Percentiles rank a stretch among this genome's conserved stretches.
Evolutionary conservation across 2,888 invertebrate genomes (phyloP).

Genomic region (Hemithea aestivaria): DNA sequence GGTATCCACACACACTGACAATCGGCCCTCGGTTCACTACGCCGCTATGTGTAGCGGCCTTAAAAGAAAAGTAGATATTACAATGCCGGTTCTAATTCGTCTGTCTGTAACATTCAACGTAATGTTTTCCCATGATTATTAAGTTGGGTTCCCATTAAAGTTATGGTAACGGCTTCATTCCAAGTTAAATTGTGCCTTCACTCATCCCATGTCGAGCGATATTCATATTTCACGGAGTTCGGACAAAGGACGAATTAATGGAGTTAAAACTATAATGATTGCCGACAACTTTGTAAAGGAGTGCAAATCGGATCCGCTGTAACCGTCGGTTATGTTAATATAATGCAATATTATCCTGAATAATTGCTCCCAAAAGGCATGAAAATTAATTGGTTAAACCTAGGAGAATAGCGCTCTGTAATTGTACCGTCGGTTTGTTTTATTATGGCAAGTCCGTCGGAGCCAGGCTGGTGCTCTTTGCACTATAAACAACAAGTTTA

Average conservation of each 20-base stretch:
- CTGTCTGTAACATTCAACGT: no score
- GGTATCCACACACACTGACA: no score
- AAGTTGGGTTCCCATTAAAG: no score
- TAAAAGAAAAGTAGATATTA: no score
- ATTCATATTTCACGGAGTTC: constrained; percentile 15
- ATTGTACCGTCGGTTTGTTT: constrained; percentile 17
- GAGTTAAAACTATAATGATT: constrained; percentile 9
- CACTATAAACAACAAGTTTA: constrained; percentile 38
- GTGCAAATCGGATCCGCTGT: constrained; percentile 11
- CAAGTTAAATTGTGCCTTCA: not conserved
- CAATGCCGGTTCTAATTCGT: no score
- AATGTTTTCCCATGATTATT: no score
- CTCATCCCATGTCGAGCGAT: constrained; percentile 5
- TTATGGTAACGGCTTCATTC: no score
- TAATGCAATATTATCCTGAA: constrained; percentile 7
- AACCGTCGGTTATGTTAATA: constrained; percentile 14
- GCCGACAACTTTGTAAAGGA: constrained; percentile 15
- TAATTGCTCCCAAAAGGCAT: constrained; percentile 14
- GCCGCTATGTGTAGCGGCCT: no score
- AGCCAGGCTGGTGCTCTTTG: constrained; percentile 28
- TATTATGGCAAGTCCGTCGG: constrained; percentile 16
- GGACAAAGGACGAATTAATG: constrained; percentile 20
- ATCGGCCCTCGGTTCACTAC: no score
- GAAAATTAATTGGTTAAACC: constrained; percentile 18
- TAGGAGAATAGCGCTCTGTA: constrained; percentile 14